Evolutionary conservation across 2,888 invertebrate species (phyloP).

Genomic region (Phaedon cochleariae): DNA sequence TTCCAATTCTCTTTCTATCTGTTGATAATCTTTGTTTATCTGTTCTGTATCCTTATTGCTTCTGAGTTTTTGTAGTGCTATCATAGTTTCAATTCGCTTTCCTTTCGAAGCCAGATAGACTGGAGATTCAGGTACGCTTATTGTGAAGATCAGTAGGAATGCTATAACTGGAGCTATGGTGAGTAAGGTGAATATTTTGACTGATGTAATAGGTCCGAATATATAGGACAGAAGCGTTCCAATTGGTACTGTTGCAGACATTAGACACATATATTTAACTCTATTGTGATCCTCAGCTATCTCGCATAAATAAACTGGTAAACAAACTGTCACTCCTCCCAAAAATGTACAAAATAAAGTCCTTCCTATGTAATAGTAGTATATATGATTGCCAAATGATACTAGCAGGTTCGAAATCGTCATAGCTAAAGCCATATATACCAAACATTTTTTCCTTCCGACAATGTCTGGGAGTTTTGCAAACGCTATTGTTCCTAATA

Average conservation of each 20-base stretch:
- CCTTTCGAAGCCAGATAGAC: slow-evolving; percentile 9
- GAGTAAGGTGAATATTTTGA: slow-evolving; percentile 14
- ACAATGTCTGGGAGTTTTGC: slow-evolving; percentile 30
- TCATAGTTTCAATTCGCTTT: neutral
- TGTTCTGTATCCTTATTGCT: slow-evolving; percentile 8
- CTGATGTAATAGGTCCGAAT: slow-evolving; percentile 19
- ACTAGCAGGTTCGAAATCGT: slow-evolving; percentile 60
- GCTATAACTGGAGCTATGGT: neutral
- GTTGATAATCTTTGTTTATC: slow-evolving; percentile 4
- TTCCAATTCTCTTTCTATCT: slow-evolving; percentile 2
- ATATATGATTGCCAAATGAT: slow-evolving; percentile 33
- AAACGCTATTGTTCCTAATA: slow-evolving; percentile 32
- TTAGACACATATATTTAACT: slow-evolving; percentile 71
- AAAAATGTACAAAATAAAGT: neutral
- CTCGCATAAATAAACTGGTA: slow-evolving; percentile 87
- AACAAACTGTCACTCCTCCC: slow-evolving; percentile 56
- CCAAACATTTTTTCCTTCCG: slow-evolving; percentile 74
- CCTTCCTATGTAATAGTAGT: slow-evolving; percentile 61
- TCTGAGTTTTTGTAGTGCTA: slow-evolving; percentile 9
- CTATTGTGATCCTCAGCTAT: slow-evolving; percentile 80
- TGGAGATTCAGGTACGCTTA: slow-evolving; percentile 19
- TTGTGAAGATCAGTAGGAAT: neutral
- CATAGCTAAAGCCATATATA: slow-evolving; percentile 70
- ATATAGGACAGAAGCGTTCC: slow-evolving; percentile 34
- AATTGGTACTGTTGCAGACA: slow-evolving; percentile 19